phyloP scores from a whole-genome alignment of 1,140 invertebrate species.

The Vanessa tameamea region DNA sequence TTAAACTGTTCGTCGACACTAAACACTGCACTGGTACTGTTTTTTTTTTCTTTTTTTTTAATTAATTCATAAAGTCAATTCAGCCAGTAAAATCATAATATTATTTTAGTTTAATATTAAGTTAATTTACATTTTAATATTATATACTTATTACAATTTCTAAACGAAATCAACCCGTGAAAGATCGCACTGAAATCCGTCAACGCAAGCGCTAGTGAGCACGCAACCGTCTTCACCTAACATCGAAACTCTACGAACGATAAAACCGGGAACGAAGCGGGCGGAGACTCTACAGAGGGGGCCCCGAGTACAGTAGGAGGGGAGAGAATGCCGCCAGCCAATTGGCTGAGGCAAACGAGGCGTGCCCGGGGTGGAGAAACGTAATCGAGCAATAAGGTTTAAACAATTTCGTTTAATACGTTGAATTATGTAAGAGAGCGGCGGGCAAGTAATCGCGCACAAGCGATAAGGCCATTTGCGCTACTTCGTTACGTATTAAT shows the following conservation, averaged over 20 bases:
- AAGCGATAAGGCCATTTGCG: conserved; percentile 81
- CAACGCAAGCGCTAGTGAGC: conserved; percentile 39
- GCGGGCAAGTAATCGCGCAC: conserved; percentile 79
- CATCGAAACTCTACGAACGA: conserved; percentile 53
- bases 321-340: conserved; percentile 41
- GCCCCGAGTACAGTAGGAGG: conserved; percentile 21
- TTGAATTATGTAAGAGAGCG: conserved; percentile 81
- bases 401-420: conserved; percentile 81
- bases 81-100: neutral
- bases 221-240: conserved; percentile 47
- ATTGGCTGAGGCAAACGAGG: conserved; percentile 72
- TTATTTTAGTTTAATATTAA: neutral
- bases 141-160: neutral
- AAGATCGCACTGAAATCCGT: conserved; percentile 51
- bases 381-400: conserved; percentile 81
- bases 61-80: conserved; percentile 8
- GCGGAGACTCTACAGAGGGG: conserved; percentile 55
- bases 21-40: conserved; percentile 41
- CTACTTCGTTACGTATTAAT: conserved; percentile 81
- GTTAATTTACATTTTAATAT: neutral
- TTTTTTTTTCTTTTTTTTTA: conserved; percentile 3
- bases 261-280: conserved; percentile 52
- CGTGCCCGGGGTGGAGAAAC: conserved; percentile 72
- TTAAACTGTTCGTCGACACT: conserved; percentile 31
- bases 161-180: conserved; percentile 25